These are phyloP conservation scores for Fistularia commersonii DNA, from an alignment of 2,797 vertebrate genomes.

Conservation along the genomic window DNA sequence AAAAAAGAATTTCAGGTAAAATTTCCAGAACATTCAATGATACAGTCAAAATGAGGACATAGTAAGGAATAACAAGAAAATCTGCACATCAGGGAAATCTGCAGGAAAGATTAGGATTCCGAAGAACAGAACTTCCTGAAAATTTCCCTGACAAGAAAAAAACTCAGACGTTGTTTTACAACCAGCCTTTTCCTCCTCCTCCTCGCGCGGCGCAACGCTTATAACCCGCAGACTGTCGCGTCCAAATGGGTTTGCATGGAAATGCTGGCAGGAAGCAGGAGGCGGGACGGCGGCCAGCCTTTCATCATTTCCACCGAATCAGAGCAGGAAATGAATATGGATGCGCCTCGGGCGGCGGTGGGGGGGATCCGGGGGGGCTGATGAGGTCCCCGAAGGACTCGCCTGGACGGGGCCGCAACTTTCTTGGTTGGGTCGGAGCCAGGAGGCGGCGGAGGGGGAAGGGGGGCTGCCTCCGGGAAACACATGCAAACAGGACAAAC, in stretches of 20 bases:
- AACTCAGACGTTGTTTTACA: too few relatives aligned
- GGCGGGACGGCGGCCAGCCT: conserved; percentile 68
- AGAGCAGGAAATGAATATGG: conserved; percentile 84
- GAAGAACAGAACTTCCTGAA: too few relatives aligned
- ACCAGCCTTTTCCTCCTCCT: conserved; percentile 1
- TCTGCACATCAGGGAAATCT: too few relatives aligned
- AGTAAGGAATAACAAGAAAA: too few relatives aligned
- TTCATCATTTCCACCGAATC: conserved; percentile 81
- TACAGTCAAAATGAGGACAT: too few relatives aligned
- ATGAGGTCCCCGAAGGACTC: conserved; percentile 80
- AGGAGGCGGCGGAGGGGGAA: conserved; percentile 49
- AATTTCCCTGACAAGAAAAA: too few relatives aligned
- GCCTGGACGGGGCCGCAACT: conserved; percentile 78
- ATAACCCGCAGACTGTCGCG: conserved; percentile 42
- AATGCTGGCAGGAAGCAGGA: conserved; percentile 75
- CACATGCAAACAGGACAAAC: conserved; percentile 43
- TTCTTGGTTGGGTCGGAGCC: conserved; percentile 62
- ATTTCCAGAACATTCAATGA: too few relatives aligned
- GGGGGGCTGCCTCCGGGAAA: conserved; percentile 48
- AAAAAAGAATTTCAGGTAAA: too few relatives aligned
- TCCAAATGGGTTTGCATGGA: conserved; percentile 64
- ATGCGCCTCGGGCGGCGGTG: conserved; percentile 77
- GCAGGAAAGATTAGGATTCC: too few relatives aligned
- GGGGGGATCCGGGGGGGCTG: conserved; percentile 74
- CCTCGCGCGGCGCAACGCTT: conserved; percentile 31